Evolutionary conservation across 64 coral and sea anemone genomes (phyloP).

Genomic region (Stichodactyla helianthus): DNA sequence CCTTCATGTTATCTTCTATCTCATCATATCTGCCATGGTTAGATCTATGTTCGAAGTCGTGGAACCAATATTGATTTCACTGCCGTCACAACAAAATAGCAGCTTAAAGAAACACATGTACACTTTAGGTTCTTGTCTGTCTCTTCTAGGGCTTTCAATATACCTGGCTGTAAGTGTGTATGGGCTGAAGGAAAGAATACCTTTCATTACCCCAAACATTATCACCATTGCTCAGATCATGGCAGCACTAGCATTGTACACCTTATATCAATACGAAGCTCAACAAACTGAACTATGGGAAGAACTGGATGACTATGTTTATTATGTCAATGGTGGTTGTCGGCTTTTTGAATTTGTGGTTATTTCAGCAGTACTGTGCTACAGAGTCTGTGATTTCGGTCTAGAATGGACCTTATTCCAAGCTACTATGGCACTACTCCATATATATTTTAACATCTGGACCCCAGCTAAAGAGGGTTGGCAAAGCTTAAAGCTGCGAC

Average conservation of each 20-base stretch:
- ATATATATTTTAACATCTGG: slow-evolving; percentile 97
- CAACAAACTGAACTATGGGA: slow-evolving; percentile 88
- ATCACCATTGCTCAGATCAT: slow-evolving; percentile 95
- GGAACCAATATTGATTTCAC: slow-evolving; percentile 73
- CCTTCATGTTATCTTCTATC: slow-evolving; percentile 90
- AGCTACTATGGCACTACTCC: slow-evolving; percentile 84
- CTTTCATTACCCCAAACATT: slow-evolving; percentile 95
- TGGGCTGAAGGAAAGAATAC: slow-evolving; percentile 83
- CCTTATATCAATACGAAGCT: slow-evolving; percentile 83
- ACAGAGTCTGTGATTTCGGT: slow-evolving; percentile 91
- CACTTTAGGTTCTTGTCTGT: slow-evolving; percentile 61
- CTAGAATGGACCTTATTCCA: slow-evolving; percentile 95
- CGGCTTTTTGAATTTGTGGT: slow-evolving; percentile 93
- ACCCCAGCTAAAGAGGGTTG: slow-evolving; percentile 92
- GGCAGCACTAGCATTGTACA: slow-evolving; percentile 78
- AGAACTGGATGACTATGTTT: slow-evolving; percentile 94
- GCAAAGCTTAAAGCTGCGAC: slow-evolving; percentile 73
- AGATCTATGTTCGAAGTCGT: slow-evolving; percentile 95
- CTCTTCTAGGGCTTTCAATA: slow-evolving; percentile 61
- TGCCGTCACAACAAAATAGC: slow-evolving; percentile 66
- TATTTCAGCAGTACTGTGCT: slow-evolving; percentile 90
- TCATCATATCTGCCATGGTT: slow-evolving; percentile 80
- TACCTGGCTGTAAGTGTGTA: slow-evolving; percentile 90
- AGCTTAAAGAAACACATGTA: slow-evolving; percentile 67
- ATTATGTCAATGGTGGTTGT: slow-evolving; percentile 91